Percentiles rank a stretch among this genome's conserved stretches.
phyloP scores from a whole-genome alignment of 2,888 invertebrate species.

The Hydrotaea diabolus region DNA sequence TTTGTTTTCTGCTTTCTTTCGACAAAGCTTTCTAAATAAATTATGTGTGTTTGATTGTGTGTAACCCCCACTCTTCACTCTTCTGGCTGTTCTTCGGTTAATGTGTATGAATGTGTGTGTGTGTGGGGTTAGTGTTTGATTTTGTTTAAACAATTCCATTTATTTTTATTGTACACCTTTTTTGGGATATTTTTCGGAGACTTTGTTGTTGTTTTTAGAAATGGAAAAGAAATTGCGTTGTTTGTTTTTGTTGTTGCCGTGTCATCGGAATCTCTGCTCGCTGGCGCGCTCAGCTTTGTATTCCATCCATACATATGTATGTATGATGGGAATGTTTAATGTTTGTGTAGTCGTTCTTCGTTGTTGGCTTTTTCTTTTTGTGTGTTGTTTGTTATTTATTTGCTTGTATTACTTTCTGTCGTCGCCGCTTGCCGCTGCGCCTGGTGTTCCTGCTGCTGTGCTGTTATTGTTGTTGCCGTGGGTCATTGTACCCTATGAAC shows the following conservation, averaged over 20 bases:
- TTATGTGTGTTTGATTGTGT: slow-evolving; percentile 7
- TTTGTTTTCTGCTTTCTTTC: slow-evolving; percentile 17
- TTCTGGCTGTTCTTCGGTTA: background rate
- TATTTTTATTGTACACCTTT: background rate
- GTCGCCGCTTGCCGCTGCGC: slow-evolving; percentile 11
- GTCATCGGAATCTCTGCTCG: too few relatives aligned
- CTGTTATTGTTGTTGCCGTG: slow-evolving; percentile 30
- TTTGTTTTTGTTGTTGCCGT: slow-evolving; percentile 10
- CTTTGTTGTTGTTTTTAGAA: slow-evolving; percentile 34
- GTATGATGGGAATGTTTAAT: slow-evolving; percentile 1
- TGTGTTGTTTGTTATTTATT: slow-evolving; percentile 32
- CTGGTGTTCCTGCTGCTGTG: too few relatives aligned
- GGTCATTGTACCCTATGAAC: slow-evolving; percentile 62
- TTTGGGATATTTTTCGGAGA: background rate
- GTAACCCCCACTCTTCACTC: too few relatives aligned
- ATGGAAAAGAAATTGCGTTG: slow-evolving; percentile 48
- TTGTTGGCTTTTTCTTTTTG: slow-evolving; percentile 2
- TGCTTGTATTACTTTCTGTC: slow-evolving; percentile 19
- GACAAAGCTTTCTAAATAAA: slow-evolving; percentile 42
- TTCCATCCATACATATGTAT: too few relatives aligned
- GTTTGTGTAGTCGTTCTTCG: background rate
- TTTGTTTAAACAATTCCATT: slow-evolving; percentile 28
- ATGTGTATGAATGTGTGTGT: background rate
- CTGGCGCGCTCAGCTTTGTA: background rate
- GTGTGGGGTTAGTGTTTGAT: background rate